Evolutionary conservation across 2,797 vertebrate species (phyloP).

Genomic region (Pelochelys cantorii): DNA sequence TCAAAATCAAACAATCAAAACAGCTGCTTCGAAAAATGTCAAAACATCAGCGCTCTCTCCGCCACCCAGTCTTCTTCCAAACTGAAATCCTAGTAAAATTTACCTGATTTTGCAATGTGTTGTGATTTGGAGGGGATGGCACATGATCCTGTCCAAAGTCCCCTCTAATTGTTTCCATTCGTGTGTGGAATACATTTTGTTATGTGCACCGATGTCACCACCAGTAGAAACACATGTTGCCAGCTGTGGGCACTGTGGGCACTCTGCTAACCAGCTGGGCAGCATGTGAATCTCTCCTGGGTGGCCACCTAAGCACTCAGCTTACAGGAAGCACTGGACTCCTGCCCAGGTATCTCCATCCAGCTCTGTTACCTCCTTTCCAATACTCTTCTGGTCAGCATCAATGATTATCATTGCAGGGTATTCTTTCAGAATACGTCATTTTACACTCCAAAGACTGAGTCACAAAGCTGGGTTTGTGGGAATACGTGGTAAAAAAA

Average conservation of each 20-base stretch:
- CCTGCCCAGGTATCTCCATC: no score
- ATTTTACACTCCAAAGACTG: rapidly evolving
- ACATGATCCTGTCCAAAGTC: no score
- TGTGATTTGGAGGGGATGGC: no score
- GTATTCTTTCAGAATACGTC: background rate
- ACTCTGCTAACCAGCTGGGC: no score
- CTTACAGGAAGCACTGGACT: no score
- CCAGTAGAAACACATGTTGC: no score
- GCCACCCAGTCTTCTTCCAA: conserved; percentile 46
- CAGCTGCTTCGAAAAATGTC: conserved; percentile 73
- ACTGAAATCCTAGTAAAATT: conserved; percentile 21
- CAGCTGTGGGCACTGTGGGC: no score
- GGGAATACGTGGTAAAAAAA: background rate
- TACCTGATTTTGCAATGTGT: background rate
- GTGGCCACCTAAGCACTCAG: no score
- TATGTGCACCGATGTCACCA: no score
- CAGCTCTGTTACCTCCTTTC: background rate
- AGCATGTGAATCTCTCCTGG: no score
- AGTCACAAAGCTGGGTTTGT: background rate
- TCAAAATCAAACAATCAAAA: background rate
- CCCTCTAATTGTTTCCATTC: no score
- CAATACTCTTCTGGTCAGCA: rapidly evolving
- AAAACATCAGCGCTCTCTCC: conserved; percentile 8
- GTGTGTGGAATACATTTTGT: no score
- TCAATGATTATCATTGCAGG: rapidly evolving